phyloP scores from a whole-genome alignment of 2,113 vertebrate genomes.

The Ciconia maguari region DNA sequence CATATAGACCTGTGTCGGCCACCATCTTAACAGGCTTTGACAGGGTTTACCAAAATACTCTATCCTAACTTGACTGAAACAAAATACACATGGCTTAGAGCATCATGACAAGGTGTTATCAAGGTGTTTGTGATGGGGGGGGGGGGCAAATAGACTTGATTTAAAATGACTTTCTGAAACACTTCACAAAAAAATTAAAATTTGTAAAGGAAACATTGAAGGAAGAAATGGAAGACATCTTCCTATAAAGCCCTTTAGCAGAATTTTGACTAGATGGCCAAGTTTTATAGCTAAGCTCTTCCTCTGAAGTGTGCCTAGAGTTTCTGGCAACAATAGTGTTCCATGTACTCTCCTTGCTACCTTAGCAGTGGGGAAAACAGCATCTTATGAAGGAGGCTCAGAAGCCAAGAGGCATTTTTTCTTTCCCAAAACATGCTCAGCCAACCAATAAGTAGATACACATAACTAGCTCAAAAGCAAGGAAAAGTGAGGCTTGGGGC shows the following conservation, averaged over 20 bases:
- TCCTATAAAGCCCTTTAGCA: neutral
- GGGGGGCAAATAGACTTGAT: neutral
- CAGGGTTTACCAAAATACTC: neutral
- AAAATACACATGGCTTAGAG: neutral
- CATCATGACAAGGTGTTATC: neutral
- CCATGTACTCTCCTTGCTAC: neutral
- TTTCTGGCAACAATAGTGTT: neutral
- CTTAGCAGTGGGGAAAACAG: neutral
- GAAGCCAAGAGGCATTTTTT: neutral
- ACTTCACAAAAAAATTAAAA: neutral
- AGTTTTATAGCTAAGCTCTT: neutral
- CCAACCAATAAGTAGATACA: neutral
- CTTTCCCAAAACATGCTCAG: neutral
- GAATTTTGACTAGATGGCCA: neutral
- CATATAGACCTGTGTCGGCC: neutral
- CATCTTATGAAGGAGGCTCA: neutral
- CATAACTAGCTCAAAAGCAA: neutral
- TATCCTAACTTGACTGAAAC: neutral
- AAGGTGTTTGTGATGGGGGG: neutral
- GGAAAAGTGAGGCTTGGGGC: neutral
- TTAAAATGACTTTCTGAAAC: neutral
- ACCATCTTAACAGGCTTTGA: neutral
- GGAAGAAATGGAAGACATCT: fast-evolving
- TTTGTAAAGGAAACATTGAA: neutral
- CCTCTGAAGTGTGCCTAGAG: neutral